Conservation (phyloP, 2,888 invertebrate species). For the Chymomyza procnemis region DNA sequence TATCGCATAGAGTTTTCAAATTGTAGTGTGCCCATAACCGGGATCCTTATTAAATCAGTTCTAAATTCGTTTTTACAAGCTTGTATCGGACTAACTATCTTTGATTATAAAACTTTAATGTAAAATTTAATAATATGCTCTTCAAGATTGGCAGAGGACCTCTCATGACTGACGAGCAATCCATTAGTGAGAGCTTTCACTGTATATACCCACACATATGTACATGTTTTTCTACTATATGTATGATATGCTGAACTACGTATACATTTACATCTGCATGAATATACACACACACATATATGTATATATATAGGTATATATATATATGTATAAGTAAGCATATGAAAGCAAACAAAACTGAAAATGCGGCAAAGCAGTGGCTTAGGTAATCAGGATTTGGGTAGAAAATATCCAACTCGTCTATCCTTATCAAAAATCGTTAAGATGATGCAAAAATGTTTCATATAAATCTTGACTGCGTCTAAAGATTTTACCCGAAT, state of each 20-base stretch:
- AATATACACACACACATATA: slow-evolving; percentile 49
- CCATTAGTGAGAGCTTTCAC: slow-evolving; percentile 58
- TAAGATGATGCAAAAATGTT: too few relatives aligned
- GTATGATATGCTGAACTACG: slow-evolving; percentile 62
- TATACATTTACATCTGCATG: slow-evolving; percentile 57
- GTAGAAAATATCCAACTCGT: neutral
- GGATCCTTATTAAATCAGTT: too few relatives aligned
- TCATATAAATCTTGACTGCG: too few relatives aligned
- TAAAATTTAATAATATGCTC: neutral
- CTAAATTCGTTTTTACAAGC: too few relatives aligned
- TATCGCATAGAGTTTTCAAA: neutral
- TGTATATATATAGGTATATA: slow-evolving; percentile 63
- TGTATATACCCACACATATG: slow-evolving; percentile 50
- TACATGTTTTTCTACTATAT: slow-evolving; percentile 13
- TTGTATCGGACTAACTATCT: too few relatives aligned
- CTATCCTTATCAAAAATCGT: too few relatives aligned
- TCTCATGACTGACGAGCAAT: slow-evolving; percentile 16
- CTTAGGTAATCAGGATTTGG: slow-evolving; percentile 20
- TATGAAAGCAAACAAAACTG: slow-evolving; percentile 72
- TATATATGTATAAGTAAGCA: slow-evolving; percentile 63
- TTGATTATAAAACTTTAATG: neutral
- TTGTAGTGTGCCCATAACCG: neutral
- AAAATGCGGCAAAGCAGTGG: slow-evolving; percentile 67
- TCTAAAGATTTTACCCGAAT: too few relatives aligned
- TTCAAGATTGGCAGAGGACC: slow-evolving; percentile 16